These are phyloP conservation scores for Epizoanthus stellaris DNA, from an alignment of 92 coral and sea anemone genomes.

Conservation along the genomic window DNA sequence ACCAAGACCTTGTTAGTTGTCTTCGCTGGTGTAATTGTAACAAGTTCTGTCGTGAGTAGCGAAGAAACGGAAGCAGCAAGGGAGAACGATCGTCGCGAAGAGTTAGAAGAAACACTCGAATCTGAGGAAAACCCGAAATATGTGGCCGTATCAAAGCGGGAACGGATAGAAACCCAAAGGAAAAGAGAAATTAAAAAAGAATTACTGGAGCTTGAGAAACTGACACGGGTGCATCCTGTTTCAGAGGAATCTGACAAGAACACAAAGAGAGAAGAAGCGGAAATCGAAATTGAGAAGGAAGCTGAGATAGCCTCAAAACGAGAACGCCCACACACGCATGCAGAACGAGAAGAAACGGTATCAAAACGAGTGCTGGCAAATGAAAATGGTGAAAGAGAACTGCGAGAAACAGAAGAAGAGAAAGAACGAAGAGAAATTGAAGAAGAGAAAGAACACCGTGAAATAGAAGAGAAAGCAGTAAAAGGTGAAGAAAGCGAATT, in stretches of 20 bases:
- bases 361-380: background rate
- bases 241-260: background rate
- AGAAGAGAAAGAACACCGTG: background rate
- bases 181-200: background rate
- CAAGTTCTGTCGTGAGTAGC: background rate
- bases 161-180: conserved; percentile 12
- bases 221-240: background rate
- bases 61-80: background rate
- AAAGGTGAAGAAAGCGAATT: background rate
- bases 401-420: background rate
- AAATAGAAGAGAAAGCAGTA: background rate
- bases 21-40: background rate
- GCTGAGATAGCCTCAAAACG: too few species aligned
- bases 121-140: background rate
- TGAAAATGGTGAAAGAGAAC: background rate
- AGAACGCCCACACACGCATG: background rate
- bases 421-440: background rate
- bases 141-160: background rate
- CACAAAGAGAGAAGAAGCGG: background rate
- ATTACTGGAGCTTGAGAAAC: too few species aligned
- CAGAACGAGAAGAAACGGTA: background rate
- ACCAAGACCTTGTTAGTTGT: background rate
- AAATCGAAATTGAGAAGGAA: background rate
- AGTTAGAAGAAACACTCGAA: background rate
- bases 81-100: background rate